Evolutionary conservation across 2,888 invertebrate species (phyloP).

Genomic region (Leptinotarsa rubiginosa): DNA sequence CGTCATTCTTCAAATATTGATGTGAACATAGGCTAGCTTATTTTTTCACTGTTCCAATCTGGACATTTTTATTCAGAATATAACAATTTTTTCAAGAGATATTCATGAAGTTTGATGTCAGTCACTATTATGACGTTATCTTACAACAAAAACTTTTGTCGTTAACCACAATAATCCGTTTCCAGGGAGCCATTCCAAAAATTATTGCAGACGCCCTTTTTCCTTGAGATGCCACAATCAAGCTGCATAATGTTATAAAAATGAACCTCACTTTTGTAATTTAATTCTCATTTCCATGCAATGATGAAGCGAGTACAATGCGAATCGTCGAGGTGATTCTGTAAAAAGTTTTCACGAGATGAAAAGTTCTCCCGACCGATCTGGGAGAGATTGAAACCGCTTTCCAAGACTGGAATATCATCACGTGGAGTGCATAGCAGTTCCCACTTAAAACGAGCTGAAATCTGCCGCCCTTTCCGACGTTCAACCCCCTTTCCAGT

Average conservation of each 20-base stretch:
- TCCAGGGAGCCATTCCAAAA: background rate
- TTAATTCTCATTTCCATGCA: background rate
- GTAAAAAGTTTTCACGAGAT: background rate
- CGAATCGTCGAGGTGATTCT: background rate
- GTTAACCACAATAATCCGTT: too few relatives aligned
- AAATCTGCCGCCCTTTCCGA: conserved; percentile 61
- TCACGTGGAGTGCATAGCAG: conserved; percentile 63
- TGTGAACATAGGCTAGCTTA: too few relatives aligned
- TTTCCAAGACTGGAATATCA: conserved; percentile 56
- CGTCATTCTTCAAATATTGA: too few relatives aligned
- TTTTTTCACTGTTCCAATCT: too few relatives aligned
- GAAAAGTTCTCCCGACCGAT: background rate
- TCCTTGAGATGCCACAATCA: background rate
- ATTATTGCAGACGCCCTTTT: background rate
- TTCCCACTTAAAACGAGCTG: conserved; percentile 62
- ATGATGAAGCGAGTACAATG: background rate
- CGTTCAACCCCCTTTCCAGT: conserved; percentile 62
- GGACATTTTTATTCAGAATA: too few relatives aligned
- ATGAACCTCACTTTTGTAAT: background rate
- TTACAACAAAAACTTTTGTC: too few relatives aligned
- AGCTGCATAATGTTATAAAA: background rate
- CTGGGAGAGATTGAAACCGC: conserved; percentile 16
- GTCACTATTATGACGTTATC: too few relatives aligned
- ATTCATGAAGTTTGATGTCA: too few relatives aligned
- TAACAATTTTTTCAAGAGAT: too few relatives aligned